phyloP scores from a whole-genome alignment of 2,113 vertebrate species.

The Psittacara wagleri region DNA sequence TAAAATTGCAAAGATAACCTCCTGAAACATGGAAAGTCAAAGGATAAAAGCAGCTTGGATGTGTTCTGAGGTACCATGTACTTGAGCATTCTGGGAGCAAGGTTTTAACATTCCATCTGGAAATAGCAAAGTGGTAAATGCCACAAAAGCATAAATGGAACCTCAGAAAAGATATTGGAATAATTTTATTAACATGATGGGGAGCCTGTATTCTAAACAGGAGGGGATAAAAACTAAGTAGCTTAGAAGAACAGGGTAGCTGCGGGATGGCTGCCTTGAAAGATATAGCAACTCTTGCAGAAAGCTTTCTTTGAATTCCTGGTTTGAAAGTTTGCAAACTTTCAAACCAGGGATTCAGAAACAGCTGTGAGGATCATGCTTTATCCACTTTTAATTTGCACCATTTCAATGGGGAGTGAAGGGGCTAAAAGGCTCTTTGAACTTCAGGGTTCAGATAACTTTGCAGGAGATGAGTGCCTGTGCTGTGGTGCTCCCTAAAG shows the following conservation, averaged over 20 bases:
- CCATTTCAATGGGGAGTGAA: background rate
- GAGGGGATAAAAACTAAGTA: background rate
- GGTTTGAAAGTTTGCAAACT: background rate
- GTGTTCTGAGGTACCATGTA: background rate
- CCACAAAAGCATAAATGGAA: background rate
- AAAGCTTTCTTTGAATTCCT: background rate
- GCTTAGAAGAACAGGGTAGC: background rate
- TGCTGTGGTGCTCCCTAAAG: background rate
- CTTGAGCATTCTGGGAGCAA: background rate
- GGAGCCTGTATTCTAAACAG: background rate
- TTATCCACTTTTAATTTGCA: background rate
- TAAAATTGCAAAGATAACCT: background rate
- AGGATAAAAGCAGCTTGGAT: background rate
- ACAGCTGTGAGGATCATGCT: background rate
- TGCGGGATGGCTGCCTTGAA: background rate
- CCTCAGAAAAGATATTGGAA: background rate
- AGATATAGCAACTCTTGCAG: background rate
- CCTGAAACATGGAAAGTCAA: background rate
- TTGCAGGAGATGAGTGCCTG: background rate
- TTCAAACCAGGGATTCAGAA: background rate
- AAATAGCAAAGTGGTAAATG: background rate
- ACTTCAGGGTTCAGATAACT: background rate
- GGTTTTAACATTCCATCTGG: background rate
- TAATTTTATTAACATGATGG: background rate
- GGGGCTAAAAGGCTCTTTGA: background rate